Evolutionary conservation across 1,140 invertebrate species (phyloP), one percentile per base, ranked within the genome.

Genomic region (Scaptomyza graminum): DNA sequence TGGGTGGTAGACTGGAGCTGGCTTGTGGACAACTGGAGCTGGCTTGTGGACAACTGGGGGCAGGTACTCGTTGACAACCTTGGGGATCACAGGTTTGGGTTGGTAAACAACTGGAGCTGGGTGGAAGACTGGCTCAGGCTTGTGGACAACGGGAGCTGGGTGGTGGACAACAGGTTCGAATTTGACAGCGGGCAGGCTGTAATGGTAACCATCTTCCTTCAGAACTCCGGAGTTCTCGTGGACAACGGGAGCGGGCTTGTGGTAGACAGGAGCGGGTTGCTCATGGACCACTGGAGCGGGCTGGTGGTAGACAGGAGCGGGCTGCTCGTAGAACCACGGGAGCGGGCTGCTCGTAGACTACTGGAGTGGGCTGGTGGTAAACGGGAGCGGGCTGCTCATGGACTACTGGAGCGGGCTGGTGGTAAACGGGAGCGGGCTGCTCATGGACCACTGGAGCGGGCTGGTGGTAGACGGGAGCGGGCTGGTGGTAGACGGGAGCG

Each of bases 161-260:
- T 56, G 22, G 39, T 55, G 46, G 7, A 44, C 47, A 34, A 47
- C 25, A 5, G 71, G 52, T 13, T 71, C 72, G 61, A 81, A 85
- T 41, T 65, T 60, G 4, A 69, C 49, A 1, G 62, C n/a, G 5
- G 81, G 82, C 34, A 55, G 15, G n/a, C 64, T 55, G 43, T 85
- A 85, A 16, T 79, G 76, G 37, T 90, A 90, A 15, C 87, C 84
- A 76, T 79, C 76, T 7, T 87, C 74, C 55, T 89, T 76, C 31
- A 83, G 65, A 18, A 41, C 46, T 28, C 81, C 82, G 28, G 85
- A 59, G 2, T 74, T 55, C 67, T 70, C 15, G 13, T 77, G 61
- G 50, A 81, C 49, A 11, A 76, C 78, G 0, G 50, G 61, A 22
- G 79, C 65, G 13, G 79, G 77, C 5, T 57, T 39, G 16, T 66